Percentiles rank a stretch among this genome's conserved stretches.
phyloP scores from a whole-genome alignment of 2,113 vertebrate genomes.

The Pangasianodon hypophthalmus region DNA sequence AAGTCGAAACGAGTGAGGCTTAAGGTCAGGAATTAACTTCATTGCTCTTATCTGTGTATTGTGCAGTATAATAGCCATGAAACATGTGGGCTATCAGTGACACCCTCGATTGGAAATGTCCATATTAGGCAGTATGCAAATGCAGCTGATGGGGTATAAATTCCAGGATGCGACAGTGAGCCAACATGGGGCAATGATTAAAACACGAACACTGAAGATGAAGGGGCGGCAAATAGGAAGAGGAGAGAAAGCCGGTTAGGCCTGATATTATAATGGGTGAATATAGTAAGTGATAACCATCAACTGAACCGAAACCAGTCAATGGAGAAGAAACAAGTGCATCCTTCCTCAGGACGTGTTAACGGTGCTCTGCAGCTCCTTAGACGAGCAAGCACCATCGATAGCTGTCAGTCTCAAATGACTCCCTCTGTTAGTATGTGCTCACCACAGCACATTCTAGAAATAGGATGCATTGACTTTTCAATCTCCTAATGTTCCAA shows the following conservation, averaged over 20 bases:
- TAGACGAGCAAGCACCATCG: slow-evolving; percentile 53
- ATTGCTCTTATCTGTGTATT: slow-evolving; percentile 71
- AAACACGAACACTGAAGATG: slow-evolving; percentile 65
- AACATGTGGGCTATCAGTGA: slow-evolving; percentile 66
- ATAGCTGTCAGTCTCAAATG: slow-evolving; percentile 70
- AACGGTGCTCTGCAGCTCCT: slow-evolving; percentile 46
- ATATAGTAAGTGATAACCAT: slow-evolving; percentile 70
- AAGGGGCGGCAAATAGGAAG: slow-evolving; percentile 33
- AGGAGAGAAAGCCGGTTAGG: slow-evolving; percentile 35
- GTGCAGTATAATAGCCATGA: slow-evolving; percentile 62
- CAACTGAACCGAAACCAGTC: slow-evolving; percentile 64
- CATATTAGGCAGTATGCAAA: slow-evolving; percentile 80
- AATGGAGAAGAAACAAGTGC: slow-evolving; percentile 60
- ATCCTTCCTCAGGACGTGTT: slow-evolving; percentile 52
- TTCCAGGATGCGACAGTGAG: slow-evolving; percentile 68
- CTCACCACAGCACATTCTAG: slow-evolving; percentile 61
- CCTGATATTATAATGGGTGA: slow-evolving; percentile 63
- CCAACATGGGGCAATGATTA: slow-evolving; percentile 75
- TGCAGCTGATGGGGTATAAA: slow-evolving; percentile 76
- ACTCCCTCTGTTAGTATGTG: slow-evolving; percentile 60
- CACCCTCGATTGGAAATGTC: slow-evolving; percentile 76
- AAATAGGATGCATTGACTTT: slow-evolving; percentile 64
- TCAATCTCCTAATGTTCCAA: slow-evolving; percentile 58
- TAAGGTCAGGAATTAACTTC: slow-evolving; percentile 74
- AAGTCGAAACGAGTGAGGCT: slow-evolving; percentile 62